Percentiles rank a stretch among this genome's conserved stretches.
Conservation (phyloP, 2,113 vertebrate species). For the Triplophysa rosa region DNA sequence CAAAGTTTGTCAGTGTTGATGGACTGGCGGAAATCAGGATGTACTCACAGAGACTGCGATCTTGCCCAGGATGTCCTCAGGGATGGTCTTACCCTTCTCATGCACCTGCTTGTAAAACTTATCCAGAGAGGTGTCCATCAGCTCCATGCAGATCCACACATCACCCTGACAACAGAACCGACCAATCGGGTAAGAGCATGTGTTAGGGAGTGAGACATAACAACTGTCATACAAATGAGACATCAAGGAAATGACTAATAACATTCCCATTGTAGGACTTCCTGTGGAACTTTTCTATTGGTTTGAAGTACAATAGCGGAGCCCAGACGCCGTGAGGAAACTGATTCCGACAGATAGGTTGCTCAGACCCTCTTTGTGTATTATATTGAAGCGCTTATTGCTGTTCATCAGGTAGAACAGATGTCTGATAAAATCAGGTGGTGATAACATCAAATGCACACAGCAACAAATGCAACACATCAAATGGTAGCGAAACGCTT, state of each 20-base stretch:
- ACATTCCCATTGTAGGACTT: slow-evolving; percentile 27
- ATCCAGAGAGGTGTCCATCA: slow-evolving; percentile 97
- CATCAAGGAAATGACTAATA: slow-evolving; percentile 25
- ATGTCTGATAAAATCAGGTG: neutral
- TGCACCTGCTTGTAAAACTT: slow-evolving; percentile 98
- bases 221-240: neutral
- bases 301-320: neutral
- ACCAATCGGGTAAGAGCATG: neutral
- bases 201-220: neutral
- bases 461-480: neutral
- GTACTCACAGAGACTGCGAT: slow-evolving; percentile 91
- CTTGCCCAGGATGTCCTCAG: slow-evolving; percentile 95
- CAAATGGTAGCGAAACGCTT: neutral
- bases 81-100: slow-evolving; percentile 88
- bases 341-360: neutral
- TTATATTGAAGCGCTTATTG: neutral
- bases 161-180: slow-evolving; percentile 80
- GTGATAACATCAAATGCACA: neutral
- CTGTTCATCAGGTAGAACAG: neutral
- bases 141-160: slow-evolving; percentile 98
- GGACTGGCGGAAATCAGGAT: neutral
- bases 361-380: neutral
- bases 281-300: slow-evolving; percentile 19
- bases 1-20: neutral
- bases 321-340: slow-evolving; percentile 1